These are phyloP conservation scores for Leuciscus waleckii DNA, from an alignment of 2,797 vertebrate species.

Conservation along the genomic window DNA sequence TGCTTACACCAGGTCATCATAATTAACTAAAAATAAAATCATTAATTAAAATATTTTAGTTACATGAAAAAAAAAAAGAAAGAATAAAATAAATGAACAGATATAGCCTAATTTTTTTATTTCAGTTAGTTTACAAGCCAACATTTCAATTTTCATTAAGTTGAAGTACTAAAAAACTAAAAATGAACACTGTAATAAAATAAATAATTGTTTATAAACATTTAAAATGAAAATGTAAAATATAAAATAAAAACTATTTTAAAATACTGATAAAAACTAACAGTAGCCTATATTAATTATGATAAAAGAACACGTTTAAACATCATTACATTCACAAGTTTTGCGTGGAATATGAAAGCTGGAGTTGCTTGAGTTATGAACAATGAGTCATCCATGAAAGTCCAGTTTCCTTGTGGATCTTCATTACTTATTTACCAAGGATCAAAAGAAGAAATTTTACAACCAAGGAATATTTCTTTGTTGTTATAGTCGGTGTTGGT, in stretches of 20 bases:
- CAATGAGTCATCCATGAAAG: not conserved
- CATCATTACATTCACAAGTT: not conserved
- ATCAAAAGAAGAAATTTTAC: not conserved
- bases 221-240: not conserved
- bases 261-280: not conserved
- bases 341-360: not conserved
- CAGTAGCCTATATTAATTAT: not conserved
- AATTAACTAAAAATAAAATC: not conserved
- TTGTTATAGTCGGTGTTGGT: not conserved
- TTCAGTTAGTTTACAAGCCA: not conserved
- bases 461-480: not conserved
- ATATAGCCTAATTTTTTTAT: not conserved
- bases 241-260: not conserved
- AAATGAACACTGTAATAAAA: not conserved
- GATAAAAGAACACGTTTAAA: not conserved
- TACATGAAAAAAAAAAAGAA: no score
- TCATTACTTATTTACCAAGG: constrained; percentile 24
- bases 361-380: not conserved
- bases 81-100: no score
- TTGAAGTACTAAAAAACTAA: not conserved
- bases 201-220: not conserved
- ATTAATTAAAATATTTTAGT: not conserved
- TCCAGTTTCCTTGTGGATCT: not conserved
- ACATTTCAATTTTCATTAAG: not conserved
- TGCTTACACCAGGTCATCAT: not conserved